Evolutionary conservation across 2,113 vertebrate species (phyloP), one percentile per base, ranked within the genome.

Genomic region (Cynopterus brachyotis): DNA sequence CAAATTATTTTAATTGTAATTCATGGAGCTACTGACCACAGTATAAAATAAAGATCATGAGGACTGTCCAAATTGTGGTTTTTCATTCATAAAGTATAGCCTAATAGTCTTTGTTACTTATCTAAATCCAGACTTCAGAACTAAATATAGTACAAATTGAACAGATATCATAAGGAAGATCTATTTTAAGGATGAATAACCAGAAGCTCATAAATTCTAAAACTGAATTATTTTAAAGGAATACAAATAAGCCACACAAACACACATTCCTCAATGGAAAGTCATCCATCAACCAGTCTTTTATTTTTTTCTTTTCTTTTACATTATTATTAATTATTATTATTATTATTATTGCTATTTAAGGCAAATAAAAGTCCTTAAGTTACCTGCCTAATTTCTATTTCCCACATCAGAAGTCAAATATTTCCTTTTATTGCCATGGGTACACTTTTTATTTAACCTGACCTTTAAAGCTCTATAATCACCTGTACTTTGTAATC

Each of bases 401-500:
- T 93, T 45, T 93, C 50, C 50, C 72, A 92, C 2, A 94, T 3
- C 16, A 67, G 19, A 93, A 91, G 80, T 91, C 72, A 96, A 97
- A 62, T 67, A 88, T 79, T 91, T 96, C 82, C 72, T 95, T 96
- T 72, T 93, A 85, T 85, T 95, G 55, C 55, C 32, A 93, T 24
- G 62, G 30, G 88, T 57, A 88, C 3, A 84, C 28, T 50, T 94
- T 97, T 93, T 91, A 75, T 91, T 95, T 95, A 94, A 72, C 47
- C 37, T 91, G 79, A 93, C 45, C 45, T 95, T 96, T 93, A 93
- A 95, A 94, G 24, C 64, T 62, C 82, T 59, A 40, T 84, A 95
- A 91, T 83, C 94, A 91, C 64, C 12, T 95, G 81, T 88, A 95
- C 91, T 94, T 93, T 94, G 60, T 55, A 90, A 94, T 91, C 75